A percentile compares a stretch with the other conserved stretches of the same genome.
These are phyloP conservation scores for Sussaba pulchella DNA, from an alignment of 2,888 invertebrate species.

Conservation along the genomic window DNA sequence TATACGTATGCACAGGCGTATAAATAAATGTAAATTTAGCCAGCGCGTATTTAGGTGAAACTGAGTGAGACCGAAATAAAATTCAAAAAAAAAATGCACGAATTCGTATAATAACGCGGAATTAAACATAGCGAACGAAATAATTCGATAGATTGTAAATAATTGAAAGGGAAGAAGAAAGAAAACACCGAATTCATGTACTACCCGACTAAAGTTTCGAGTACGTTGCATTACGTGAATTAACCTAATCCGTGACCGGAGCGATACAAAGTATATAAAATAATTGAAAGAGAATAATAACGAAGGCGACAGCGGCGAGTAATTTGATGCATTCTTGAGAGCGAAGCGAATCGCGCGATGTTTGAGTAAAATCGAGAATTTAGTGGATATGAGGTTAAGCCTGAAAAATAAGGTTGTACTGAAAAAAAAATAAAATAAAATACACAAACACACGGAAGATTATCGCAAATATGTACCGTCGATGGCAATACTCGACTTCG, in stretches of 20 bases:
- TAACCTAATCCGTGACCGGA: constrained; percentile 44
- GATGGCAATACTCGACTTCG: constrained; percentile 78
- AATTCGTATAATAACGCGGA: constrained; percentile 56
- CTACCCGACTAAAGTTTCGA: constrained; percentile 46
- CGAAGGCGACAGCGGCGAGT: constrained; percentile 48
- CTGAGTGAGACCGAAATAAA: constrained; percentile 48
- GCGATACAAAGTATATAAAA: constrained; percentile 58
- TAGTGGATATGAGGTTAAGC: constrained; percentile 62
- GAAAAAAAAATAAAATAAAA: constrained; percentile 57
- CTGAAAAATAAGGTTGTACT: constrained; percentile 65
- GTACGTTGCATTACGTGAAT: constrained; percentile 51
- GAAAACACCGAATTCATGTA: constrained; percentile 50
- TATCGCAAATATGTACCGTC: constrained; percentile 75
- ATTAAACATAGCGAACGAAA: constrained; percentile 49
- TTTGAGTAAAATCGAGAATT: constrained; percentile 68
- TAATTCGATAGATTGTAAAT: constrained; percentile 66
- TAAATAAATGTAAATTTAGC: constrained; percentile 41
- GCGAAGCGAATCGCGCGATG: constrained; percentile 66
- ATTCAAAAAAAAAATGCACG: constrained; percentile 33
- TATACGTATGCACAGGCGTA: constrained; percentile 32
- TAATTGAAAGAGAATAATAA: constrained; percentile 60
- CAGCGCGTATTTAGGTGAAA: constrained; percentile 49
- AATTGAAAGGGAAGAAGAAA: constrained; percentile 41
- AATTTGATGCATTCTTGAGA: constrained; percentile 63
- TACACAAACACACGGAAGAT: constrained; percentile 62